Conservation (phyloP, 2,113 vertebrate species). For the Phaethon lepturus region DNA sequence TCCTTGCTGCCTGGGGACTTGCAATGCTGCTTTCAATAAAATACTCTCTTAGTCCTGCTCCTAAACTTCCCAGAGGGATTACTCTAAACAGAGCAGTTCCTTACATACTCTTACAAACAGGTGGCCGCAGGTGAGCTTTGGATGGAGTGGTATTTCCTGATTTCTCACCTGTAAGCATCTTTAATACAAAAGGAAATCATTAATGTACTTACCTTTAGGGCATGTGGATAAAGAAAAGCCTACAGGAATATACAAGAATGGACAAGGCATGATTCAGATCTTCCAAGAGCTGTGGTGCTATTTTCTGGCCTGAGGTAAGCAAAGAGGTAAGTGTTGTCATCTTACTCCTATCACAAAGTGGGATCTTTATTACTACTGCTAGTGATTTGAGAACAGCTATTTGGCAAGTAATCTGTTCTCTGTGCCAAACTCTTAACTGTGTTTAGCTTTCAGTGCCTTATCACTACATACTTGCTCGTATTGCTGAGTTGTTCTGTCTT, state of each 20-base stretch:
- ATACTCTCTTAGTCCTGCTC: background rate
- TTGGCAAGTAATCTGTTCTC: background rate
- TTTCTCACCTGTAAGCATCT: background rate
- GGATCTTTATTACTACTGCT: background rate
- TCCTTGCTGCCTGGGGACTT: background rate
- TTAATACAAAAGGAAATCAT: background rate
- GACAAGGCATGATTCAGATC: background rate
- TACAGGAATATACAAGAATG: background rate
- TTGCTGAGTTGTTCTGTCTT: background rate
- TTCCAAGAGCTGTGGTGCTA: background rate
- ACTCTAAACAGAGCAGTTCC: background rate
- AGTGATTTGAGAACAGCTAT: background rate
- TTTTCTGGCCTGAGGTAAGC: background rate
- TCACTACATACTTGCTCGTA: background rate
- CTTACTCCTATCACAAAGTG: background rate
- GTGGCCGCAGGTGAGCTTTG: background rate
- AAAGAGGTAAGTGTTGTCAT: background rate
- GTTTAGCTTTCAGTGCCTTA: background rate
- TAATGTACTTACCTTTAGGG: background rate
- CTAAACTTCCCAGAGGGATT: background rate
- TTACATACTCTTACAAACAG: background rate
- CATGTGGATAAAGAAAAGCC: background rate
- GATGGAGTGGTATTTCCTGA: background rate
- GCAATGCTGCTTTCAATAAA: background rate
- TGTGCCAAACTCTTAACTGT: background rate